Conservation (phyloP, 2,113 vertebrate species). For the Elaphurus davidianus region DNA sequence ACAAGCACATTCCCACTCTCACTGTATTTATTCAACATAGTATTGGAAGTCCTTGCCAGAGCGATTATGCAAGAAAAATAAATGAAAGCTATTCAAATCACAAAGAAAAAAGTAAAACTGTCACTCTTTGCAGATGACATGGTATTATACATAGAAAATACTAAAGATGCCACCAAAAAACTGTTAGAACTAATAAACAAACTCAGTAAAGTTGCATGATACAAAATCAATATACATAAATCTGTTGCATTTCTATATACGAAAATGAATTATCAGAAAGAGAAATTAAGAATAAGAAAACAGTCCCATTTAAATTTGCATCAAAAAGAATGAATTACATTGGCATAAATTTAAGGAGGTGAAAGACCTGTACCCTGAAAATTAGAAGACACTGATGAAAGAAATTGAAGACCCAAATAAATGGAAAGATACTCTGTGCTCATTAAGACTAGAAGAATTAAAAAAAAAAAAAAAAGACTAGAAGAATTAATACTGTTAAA, state of each 20-base stretch:
- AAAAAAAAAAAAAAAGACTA: no score
- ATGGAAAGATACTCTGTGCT: neutral
- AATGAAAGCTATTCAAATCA: neutral
- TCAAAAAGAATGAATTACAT: neutral
- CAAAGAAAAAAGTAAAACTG: neutral
- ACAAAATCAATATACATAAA: neutral
- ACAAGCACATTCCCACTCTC: neutral
- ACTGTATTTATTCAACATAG: neutral
- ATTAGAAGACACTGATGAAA: neutral
- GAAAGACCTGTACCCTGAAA: neutral
- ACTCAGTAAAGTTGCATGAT: neutral
- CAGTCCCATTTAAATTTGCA: neutral
- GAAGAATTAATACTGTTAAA: neutral
- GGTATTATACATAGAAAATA: neutral
- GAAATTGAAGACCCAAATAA: neutral
- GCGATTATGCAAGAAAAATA: neutral
- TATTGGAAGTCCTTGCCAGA: neutral
- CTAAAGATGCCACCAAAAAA: neutral
- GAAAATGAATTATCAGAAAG: neutral
- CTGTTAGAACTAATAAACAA: neutral
- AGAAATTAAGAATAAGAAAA: neutral
- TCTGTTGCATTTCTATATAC: neutral
- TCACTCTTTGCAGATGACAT: neutral
- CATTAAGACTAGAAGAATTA: neutral
- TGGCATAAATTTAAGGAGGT: neutral